Percentiles rank a stretch among this genome's conserved stretches.
Conservation (phyloP, 2,113 vertebrate genomes). For the Etheostoma cragini region DNA sequence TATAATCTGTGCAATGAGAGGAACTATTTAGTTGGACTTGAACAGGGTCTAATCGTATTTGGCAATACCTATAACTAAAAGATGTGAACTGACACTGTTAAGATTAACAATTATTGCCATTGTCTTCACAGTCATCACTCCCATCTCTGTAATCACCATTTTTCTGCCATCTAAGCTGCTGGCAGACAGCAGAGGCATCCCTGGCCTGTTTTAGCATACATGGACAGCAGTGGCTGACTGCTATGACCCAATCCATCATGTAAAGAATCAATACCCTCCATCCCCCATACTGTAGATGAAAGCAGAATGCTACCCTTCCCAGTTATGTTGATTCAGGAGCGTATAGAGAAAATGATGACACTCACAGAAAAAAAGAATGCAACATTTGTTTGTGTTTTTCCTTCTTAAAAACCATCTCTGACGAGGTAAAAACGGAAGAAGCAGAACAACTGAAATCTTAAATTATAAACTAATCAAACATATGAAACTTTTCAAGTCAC, state of each 20-base stretch:
- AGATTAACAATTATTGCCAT: neutral
- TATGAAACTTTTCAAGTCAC: neutral
- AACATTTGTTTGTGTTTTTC: neutral
- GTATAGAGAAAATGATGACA: neutral
- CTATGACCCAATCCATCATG: constrained; percentile 7
- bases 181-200: neutral
- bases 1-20: neutral
- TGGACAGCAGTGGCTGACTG: neutral
- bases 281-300: neutral
- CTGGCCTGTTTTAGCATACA: neutral
- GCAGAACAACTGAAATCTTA: neutral
- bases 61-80: neutral
- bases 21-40: neutral
- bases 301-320: neutral
- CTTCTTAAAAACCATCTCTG: neutral
- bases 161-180: neutral
- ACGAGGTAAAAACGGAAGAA: neutral
- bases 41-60: neutral
- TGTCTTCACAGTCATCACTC: neutral
- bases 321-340: neutral
- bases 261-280: constrained; percentile 8
- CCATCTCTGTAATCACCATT: neutral
- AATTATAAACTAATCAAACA: neutral
- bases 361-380: neutral
- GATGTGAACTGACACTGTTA: neutral